Conservation (phyloP, 2,888 invertebrate genomes). For the Drosophila sordidapex region DNA sequence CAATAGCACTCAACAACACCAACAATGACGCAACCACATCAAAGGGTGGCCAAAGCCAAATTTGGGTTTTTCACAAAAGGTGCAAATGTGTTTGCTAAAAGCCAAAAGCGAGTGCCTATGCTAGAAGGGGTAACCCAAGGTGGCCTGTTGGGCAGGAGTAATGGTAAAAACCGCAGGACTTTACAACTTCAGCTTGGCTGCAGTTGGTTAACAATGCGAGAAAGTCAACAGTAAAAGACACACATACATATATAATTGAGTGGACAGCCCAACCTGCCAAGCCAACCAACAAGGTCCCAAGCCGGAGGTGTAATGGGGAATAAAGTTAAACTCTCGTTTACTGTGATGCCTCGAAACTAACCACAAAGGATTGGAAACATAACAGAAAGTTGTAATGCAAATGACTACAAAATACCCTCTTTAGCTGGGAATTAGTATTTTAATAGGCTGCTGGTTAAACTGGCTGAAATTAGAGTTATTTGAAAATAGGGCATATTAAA, state of each 20-base stretch:
- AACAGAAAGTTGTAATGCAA: not conserved
- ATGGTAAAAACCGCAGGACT: slow-evolving; percentile 40
- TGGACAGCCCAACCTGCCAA: not conserved
- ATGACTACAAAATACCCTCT: not conserved
- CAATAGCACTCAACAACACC: slow-evolving; percentile 24
- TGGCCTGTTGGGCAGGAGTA: slow-evolving; percentile 9
- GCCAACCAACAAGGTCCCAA: slow-evolving; percentile 1
- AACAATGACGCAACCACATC: slow-evolving; percentile 49
- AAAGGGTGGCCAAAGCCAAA: slow-evolving; percentile 42
- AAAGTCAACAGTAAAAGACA: slow-evolving; percentile 21
- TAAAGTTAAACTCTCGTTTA: slow-evolving; percentile 3
- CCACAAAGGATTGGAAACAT: not conserved
- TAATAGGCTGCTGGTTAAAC: not conserved
- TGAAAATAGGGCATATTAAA: not conserved
- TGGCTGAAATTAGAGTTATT: not conserved
- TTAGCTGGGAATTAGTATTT: not conserved
- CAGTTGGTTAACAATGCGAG: slow-evolving; percentile 31
- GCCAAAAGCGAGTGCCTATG: slow-evolving; percentile 28
- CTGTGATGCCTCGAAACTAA: not conserved
- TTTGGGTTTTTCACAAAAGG: slow-evolving; percentile 49
- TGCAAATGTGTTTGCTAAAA: slow-evolving; percentile 51
- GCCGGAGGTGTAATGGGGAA: not conserved
- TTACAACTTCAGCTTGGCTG: slow-evolving; percentile 26
- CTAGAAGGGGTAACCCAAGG: slow-evolving; percentile 30
- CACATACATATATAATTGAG: slow-evolving; percentile 39